Evolutionary conservation across 2,888 invertebrate genomes (phyloP).

Genomic region (Apotomis turbidana): DNA sequence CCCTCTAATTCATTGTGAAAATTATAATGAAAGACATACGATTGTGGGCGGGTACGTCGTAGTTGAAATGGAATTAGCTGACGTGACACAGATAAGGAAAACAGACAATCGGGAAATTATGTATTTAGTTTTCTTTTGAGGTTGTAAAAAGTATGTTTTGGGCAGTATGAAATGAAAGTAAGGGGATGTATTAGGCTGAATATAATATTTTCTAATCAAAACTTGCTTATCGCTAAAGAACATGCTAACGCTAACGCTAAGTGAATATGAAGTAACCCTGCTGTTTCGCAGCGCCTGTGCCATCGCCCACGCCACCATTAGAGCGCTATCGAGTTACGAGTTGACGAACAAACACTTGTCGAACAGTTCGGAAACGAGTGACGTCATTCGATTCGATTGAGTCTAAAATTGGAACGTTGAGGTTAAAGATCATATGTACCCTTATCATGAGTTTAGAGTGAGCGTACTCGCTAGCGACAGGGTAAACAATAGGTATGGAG

Average conservation of each 20-base stretch:
- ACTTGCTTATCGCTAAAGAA: too few species aligned
- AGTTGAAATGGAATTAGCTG: slow-evolving; percentile 5
- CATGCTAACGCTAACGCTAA: too few species aligned
- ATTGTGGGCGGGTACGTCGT: slow-evolving; percentile 1
- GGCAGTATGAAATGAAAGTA: too few species aligned
- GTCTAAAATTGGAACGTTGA: not conserved
- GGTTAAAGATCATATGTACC: too few species aligned
- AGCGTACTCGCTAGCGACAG: too few species aligned
- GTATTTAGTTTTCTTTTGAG: too few species aligned
- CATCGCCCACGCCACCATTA: slow-evolving; percentile 27
- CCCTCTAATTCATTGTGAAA: too few species aligned
- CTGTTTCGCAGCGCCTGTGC: not conserved
- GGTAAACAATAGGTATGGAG: too few species aligned
- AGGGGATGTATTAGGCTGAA: too few species aligned
- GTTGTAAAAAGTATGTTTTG: too few species aligned
- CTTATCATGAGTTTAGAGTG: too few species aligned
- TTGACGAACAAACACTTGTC: slow-evolving; percentile 4
- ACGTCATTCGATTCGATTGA: slow-evolving; percentile 19
- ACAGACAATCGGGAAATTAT: not conserved
- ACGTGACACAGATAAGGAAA: not conserved
- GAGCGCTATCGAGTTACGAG: slow-evolving; percentile 27
- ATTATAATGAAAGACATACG: not conserved
- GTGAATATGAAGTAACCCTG: not conserved
- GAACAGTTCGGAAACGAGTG: slow-evolving; percentile 1
- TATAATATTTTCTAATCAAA: too few species aligned